phyloP scores from a whole-genome alignment of 2,113 vertebrate species.

The Campylomormyrus tamandua region DNA sequence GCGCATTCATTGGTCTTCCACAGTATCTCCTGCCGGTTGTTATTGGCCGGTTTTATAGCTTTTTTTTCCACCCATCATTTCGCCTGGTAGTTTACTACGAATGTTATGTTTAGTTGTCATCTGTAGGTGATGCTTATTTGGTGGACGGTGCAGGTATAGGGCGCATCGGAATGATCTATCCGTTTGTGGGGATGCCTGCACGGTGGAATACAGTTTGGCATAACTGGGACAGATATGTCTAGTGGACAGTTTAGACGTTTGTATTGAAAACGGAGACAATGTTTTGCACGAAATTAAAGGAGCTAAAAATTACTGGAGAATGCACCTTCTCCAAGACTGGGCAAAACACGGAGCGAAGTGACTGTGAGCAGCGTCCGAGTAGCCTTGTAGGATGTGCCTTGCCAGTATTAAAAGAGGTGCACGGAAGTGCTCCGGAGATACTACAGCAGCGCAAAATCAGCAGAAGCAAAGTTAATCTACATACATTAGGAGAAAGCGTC shows the following conservation, averaged over 20 bases:
- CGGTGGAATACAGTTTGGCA: slow-evolving; percentile 41
- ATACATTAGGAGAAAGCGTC: slow-evolving; percentile 88
- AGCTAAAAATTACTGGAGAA: slow-evolving; percentile 86
- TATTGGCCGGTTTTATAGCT: slow-evolving; percentile 52
- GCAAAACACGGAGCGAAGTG: slow-evolving; percentile 59
- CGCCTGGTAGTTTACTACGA: slow-evolving; percentile 52
- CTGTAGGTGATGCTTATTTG: slow-evolving; percentile 42
- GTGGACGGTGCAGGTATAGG: slow-evolving; percentile 14
- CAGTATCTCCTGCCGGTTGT: slow-evolving; percentile 30
- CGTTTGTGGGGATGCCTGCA: slow-evolving; percentile 21
- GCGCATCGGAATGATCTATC: neutral
- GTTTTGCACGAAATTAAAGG: slow-evolving; percentile 96
- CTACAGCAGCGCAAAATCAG: slow-evolving; percentile 71
- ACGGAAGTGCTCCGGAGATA: slow-evolving; percentile 54
- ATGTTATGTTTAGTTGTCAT: slow-evolving; percentile 45
- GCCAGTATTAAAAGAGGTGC: slow-evolving; percentile 68
- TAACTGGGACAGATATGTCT: slow-evolving; percentile 35
- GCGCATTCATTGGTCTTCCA: slow-evolving; percentile 52
- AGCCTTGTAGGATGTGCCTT: slow-evolving; percentile 48
- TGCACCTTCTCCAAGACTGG: slow-evolving; percentile 83
- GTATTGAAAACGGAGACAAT: slow-evolving; percentile 52
- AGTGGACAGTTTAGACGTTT: slow-evolving; percentile 36
- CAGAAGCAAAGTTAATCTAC: slow-evolving; percentile 83
- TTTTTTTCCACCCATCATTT: slow-evolving; percentile 48
- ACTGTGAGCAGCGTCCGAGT: slow-evolving; percentile 57